These are phyloP conservation scores for Harpalus rubripes DNA, from an alignment of 2,888 invertebrate species.

Conservation along the genomic window DNA sequence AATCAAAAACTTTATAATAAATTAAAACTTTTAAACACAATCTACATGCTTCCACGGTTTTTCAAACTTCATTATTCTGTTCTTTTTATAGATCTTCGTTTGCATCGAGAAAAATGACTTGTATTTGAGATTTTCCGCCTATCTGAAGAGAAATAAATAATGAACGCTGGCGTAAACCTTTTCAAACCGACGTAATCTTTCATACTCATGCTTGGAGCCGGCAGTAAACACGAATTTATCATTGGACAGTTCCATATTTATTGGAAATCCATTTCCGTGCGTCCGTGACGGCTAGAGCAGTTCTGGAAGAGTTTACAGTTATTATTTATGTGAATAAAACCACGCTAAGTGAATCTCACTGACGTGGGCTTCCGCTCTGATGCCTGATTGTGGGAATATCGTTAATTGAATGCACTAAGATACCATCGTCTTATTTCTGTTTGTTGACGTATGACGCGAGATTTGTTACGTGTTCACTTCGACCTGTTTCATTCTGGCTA, in stretches of 20 bases:
- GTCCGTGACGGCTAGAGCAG: slow-evolving; percentile 14
- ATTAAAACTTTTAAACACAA: slow-evolving; percentile 2
- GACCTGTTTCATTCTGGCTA: neutral
- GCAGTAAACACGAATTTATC: slow-evolving; percentile 64
- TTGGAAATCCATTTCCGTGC: slow-evolving; percentile 63
- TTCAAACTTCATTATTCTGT: too few relatives aligned
- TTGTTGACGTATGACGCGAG: slow-evolving; percentile 28
- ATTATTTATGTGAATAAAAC: slow-evolving; percentile 48
- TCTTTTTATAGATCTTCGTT: neutral
- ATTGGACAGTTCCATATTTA: slow-evolving; percentile 63
- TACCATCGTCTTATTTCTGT: slow-evolving; percentile 39
- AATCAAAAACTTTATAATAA: slow-evolving; percentile 15
- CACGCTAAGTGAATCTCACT: slow-evolving; percentile 40
- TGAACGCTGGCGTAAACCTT: neutral
- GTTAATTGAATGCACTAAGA: slow-evolving; percentile 45
- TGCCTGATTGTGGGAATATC: slow-evolving; percentile 35
- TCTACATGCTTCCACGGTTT: too few relatives aligned
- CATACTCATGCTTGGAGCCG: slow-evolving; percentile 52
- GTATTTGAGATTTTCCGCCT: slow-evolving; percentile 4
- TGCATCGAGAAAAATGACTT: slow-evolving; percentile 1
- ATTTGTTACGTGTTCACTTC: slow-evolving; percentile 5
- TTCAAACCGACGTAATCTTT: slow-evolving; percentile 26
- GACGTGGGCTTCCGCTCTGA: slow-evolving; percentile 39
- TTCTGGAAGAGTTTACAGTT: slow-evolving; percentile 44
- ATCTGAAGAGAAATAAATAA: slow-evolving; percentile 13